Evolutionary conservation across 2,888 invertebrate species (phyloP), one percentile per base, ranked within the genome.

Genomic region (Sesamia inferens): DNA sequence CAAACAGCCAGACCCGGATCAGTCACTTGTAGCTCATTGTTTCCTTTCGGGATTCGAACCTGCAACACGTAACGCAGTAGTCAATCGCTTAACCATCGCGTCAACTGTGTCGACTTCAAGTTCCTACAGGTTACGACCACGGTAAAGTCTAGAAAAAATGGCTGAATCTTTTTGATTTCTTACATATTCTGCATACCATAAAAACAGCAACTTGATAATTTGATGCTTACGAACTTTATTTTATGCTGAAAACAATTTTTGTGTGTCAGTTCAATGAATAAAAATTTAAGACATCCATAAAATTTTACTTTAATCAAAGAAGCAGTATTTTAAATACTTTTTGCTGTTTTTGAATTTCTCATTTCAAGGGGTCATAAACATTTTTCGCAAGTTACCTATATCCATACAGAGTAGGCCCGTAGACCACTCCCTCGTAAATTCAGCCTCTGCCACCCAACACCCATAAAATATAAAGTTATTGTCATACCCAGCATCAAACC

Each of bases 391-490:
- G 86, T n/a, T 48, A 14, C 88, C 90, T 90, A 91, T 90, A 90
- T 89, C 88, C 89, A 87, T 87, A 86, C 87, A 82, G 77, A 87
- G 80, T 84, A 85, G 84, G 85, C 85, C 84, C 87, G 79, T 84
- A 84, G 84, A 84, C 85, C 85, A 85, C 82, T 88, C 79, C 86
- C 84, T 88, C 90, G 86, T 93, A 93, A 93, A 92, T 90, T 89
- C 69, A 65, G 78, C 78, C 83, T 84, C 81, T 78, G 79, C 83
- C 83, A 85, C 82, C 87, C 87, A 88, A 90, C 90, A 91, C 88
- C 82, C 81, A 88, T 92, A 91, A 92, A 91, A 90, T 91, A 89
- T 91, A 87, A 90, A 91, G 90, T 91, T 91, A 91, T 91, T 85
- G 89, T 88, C 87, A 86, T 81, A 87, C 79, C 85, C 78, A 78